Conservation (phyloP, 2,888 invertebrate species). For the Cheilosia scutellata region DNA sequence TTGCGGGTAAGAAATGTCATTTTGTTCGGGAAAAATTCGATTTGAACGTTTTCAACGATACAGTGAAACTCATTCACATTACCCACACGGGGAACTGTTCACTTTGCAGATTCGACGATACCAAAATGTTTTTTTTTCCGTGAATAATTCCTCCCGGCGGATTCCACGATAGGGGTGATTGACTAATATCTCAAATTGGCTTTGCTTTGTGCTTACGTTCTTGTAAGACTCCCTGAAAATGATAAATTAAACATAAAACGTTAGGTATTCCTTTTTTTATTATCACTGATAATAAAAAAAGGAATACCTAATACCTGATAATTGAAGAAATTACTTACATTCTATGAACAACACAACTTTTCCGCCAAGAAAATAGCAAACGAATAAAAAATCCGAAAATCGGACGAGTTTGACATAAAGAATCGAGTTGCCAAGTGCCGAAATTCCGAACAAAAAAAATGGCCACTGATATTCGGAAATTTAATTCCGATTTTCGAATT, state of each 20-base stretch:
- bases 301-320: no score
- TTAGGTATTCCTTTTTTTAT: slow-evolving; percentile 2
- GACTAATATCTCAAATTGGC: neutral
- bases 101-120: no score
- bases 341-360: neutral
- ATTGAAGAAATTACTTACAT: slow-evolving; percentile 13
- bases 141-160: neutral
- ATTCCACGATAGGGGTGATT: neutral
- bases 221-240: neutral
- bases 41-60: no score
- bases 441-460: neutral
- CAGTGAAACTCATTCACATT: no score
- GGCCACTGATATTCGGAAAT: neutral
- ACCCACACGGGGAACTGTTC: no score
- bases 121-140: no score
- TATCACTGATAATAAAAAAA: no score
- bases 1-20: no score
- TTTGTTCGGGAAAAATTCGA: no score
- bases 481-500: neutral
- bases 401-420: slow-evolving; percentile 5
- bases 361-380: neutral
- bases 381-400: slow-evolving; percentile 13
- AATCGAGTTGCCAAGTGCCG: slow-evolving; percentile 16
- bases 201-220: neutral
- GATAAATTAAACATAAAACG: slow-evolving; percentile 2